Evolutionary conservation across 2,888 invertebrate species (phyloP), one percentile per base, ranked within the genome.

Genomic region (Ormyrus nitidulus): DNA sequence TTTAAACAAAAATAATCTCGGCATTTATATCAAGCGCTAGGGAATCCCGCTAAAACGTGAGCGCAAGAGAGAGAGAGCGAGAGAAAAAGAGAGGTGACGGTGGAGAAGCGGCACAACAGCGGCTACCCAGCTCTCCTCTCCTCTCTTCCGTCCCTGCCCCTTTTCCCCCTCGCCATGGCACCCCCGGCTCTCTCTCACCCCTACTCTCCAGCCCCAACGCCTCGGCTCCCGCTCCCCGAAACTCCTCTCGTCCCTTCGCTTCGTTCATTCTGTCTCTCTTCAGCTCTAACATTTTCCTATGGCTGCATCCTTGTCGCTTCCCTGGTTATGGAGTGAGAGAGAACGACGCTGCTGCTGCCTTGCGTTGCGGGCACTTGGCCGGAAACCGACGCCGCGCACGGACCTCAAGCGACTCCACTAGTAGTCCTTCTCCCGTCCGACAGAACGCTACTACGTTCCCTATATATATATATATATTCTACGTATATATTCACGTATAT

Each of bases 381-480:
- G 90, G 90, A 90, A 90, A 89, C 89, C 88, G 88, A 90, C 89
- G 89, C 88, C 89, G 89, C 87, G 88, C 86, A 87, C 88, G 87
- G 87, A 89, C 85, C 85, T 80, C 83, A 84, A 80, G 83, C 83
- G 80, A 83, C 83, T 81, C 68, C 81, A 82, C 68, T 64, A 66
- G 81, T 77, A 72, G 75, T 72, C 76, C 77, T 62, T 51, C 68
- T 72, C 65, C 66, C 56, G 70, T 75, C 59, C 58, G 74, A 71
- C 54, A 9, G 64, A 58, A 54, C 75, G 59, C 64, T 69, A 46
- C 59, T 73, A 4, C 19, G 19, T 19, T 19, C 19, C 19, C 19
- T 19, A 19, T 19, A 19, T 19, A 19, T 19, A 19, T 59, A 61
- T 34, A n/a, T 59, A 59, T 48, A 44, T 62, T 19, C 19, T 19